phyloP scores from a whole-genome alignment of 2,888 invertebrate genomes.

The Melanophora roralis region DNA sequence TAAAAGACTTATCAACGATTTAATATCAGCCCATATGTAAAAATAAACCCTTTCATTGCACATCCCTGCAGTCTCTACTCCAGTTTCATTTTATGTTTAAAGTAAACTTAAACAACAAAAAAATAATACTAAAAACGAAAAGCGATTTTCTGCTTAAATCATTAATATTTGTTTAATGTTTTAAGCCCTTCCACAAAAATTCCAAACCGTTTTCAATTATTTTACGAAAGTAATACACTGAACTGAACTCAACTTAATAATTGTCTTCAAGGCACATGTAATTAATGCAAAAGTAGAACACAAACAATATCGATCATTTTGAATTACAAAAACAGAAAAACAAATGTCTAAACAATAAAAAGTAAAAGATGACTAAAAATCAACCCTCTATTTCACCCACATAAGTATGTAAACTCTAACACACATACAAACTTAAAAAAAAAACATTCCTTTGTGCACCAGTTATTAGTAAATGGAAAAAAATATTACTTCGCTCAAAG shows the following conservation, averaged over 20 bases:
- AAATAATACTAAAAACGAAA: conserved; percentile 43
- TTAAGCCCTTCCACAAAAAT: conserved; percentile 42
- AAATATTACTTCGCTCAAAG: conserved; percentile 7
- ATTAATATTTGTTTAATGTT: conserved; percentile 73
- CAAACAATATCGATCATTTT: conserved; percentile 72
- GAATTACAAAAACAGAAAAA: not conserved
- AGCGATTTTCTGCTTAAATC: conserved; percentile 66
- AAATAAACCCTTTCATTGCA: conserved; percentile 45
- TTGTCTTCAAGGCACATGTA: conserved; percentile 54
- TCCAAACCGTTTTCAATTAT: conserved; percentile 45
- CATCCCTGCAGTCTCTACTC: not conserved
- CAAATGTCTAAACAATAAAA: conserved; percentile 5
- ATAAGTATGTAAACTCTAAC: not conserved
- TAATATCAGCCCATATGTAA: conserved; percentile 49
- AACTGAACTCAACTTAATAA: conserved; percentile 45
- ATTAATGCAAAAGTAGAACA: conserved; percentile 25
- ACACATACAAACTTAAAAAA: not conserved
- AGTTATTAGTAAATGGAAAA: conserved; percentile 58
- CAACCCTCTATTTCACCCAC: conserved; percentile 29
- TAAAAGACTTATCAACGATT: conserved; percentile 54
- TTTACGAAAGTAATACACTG: conserved; percentile 25
- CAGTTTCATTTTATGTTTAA: conserved; percentile 17
- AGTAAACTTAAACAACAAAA: too few species aligned
- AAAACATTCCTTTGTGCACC: conserved; percentile 42
- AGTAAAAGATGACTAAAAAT: not conserved